Conservation (phyloP, 1,140 invertebrate genomes). For the Spodoptera frugiperda region DNA sequence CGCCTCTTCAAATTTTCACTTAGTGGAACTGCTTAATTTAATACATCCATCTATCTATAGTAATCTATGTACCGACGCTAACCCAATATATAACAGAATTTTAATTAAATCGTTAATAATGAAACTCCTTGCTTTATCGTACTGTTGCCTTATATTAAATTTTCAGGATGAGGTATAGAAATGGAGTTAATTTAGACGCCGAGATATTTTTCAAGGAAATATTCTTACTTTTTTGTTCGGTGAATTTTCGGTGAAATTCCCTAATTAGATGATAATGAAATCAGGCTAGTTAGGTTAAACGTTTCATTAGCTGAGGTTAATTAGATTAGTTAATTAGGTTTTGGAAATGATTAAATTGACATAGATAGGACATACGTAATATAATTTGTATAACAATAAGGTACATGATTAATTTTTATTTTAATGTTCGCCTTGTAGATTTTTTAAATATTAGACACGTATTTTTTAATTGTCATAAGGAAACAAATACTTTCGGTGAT, state of each 20-base stretch:
- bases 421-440: too few species aligned
- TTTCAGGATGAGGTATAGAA: constrained; percentile 35
- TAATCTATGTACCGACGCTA: neutral
- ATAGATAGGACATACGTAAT: too few species aligned
- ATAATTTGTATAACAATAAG: too few species aligned
- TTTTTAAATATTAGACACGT: too few species aligned
- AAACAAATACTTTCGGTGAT: too few species aligned
- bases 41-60: neutral
- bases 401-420: too few species aligned
- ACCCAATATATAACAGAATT: constrained; percentile 40
- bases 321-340: neutral
- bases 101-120: constrained; percentile 51
- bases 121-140: constrained; percentile 16
- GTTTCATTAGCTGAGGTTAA: neutral
- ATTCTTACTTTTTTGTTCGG: neutral
- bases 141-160: constrained; percentile 43
- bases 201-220: neutral
- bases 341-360: neutral
- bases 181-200: constrained; percentile 32
- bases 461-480: too few species aligned
- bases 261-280: constrained; percentile 7
- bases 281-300: constrained; percentile 5
- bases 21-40: neutral
- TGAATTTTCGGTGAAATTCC: constrained; percentile 2
- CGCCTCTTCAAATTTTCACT: neutral